phyloP scores from a whole-genome alignment of 2,797 vertebrate species.

The Silurus aristotelis region DNA sequence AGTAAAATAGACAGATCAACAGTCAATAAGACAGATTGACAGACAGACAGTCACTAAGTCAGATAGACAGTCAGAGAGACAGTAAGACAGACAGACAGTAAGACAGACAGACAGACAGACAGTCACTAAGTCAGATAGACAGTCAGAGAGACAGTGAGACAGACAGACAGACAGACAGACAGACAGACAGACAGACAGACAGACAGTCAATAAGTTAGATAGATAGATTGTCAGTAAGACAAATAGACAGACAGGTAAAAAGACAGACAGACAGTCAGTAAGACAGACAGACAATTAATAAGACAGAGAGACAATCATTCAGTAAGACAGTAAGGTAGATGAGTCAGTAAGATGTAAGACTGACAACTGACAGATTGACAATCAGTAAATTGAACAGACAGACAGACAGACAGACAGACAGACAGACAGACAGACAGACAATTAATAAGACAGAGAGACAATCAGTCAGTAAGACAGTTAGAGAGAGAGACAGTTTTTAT shows the following conservation, averaged over 20 bases:
- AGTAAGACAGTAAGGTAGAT: neutral
- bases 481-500: neutral
- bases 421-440: neutral
- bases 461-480: neutral
- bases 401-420: neutral
- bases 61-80: neutral
- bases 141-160: no score
- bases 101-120: neutral
- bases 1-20: neutral
- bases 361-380: neutral
- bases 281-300: neutral
- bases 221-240: no score
- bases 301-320: no score
- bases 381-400: rapidly evolving
- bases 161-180: no score
- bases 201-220: neutral
- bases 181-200: neutral
- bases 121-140: neutral
- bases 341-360: no score
- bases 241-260: neutral
- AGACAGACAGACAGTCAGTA: no score
- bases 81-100: neutral
- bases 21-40: no score
- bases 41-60: neutral
- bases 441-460: no score